These are phyloP conservation scores for Hofmannophila pseudospretella DNA, from an alignment of 2,888 invertebrate genomes.

Conservation along the genomic window DNA sequence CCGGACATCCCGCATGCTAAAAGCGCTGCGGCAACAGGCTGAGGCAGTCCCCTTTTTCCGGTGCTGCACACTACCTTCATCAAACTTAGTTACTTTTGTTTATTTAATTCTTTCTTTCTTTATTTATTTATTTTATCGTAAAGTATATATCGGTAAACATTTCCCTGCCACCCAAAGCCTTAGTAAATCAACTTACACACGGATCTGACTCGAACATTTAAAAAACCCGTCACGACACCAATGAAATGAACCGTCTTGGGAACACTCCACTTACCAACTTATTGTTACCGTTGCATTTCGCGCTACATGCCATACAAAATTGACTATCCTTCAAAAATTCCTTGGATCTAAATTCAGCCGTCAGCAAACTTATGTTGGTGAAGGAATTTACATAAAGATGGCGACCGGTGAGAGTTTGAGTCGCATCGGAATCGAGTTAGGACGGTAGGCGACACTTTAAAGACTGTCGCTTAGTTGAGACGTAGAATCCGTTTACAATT, in stretches of 20 bases:
- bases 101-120: too few relatives aligned
- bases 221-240: conserved; percentile 57
- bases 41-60: too few relatives aligned
- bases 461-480: conserved; percentile 75
- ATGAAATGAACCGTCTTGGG: conserved; percentile 49
- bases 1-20: too few relatives aligned
- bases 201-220: conserved; percentile 42
- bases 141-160: too few relatives aligned
- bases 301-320: conserved; percentile 12
- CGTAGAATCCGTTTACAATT: conserved; percentile 73
- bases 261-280: conserved; percentile 28
- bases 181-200: conserved; percentile 50
- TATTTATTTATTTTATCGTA: too few relatives aligned
- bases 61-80: too few relatives aligned
- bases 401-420: conserved; percentile 51
- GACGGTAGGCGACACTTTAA: conserved; percentile 63
- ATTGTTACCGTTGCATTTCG: conserved; percentile 20
- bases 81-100: too few relatives aligned
- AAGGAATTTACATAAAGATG: conserved; percentile 72
- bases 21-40: too few relatives aligned
- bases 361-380: conserved; percentile 41
- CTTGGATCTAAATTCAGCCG: conserved; percentile 26
- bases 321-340: conserved; percentile 8
- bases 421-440: conserved; percentile 71
- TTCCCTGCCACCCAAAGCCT: conserved; percentile 15